phyloP scores from a whole-genome alignment of 2,888 invertebrate genomes.

The Altica lythri region DNA sequence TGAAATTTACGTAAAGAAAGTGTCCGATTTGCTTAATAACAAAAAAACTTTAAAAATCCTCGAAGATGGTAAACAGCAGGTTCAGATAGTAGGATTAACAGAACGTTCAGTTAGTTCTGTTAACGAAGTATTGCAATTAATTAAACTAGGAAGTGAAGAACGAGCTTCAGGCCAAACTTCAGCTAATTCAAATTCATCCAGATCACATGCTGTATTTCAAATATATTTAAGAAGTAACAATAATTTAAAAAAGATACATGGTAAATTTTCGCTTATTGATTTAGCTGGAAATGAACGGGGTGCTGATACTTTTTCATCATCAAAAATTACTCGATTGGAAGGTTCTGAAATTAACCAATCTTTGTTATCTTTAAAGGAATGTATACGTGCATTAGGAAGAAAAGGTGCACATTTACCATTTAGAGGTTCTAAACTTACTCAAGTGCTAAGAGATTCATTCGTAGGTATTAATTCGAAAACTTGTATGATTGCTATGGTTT shows the following conservation, averaged over 20 bases:
- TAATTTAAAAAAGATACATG: constrained; percentile 79
- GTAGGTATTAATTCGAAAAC: constrained; percentile 97
- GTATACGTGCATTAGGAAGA: constrained; percentile 92
- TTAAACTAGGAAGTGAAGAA: constrained; percentile 85
- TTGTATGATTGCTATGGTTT: constrained; percentile 99
- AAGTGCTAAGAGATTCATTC: constrained; percentile 92
- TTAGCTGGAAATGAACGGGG: constrained; percentile 97
- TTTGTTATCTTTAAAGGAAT: constrained; percentile 96
- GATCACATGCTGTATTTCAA: constrained; percentile 99
- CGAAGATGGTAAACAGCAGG: constrained; percentile 97
- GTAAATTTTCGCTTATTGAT: constrained; percentile 98
- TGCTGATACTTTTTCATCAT: constrained; percentile 95
- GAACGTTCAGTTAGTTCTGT: constrained; percentile 89
- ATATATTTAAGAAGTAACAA: constrained; percentile 78
- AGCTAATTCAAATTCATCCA: constrained; percentile 96
- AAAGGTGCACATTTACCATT: constrained; percentile 97
- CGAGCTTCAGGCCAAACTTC: constrained; percentile 97
- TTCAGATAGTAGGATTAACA: constrained; percentile 94
- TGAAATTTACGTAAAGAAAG: constrained; percentile 99
- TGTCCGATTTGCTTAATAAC: constrained; percentile 85
- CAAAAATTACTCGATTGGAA: constrained; percentile 92
- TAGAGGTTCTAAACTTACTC: constrained; percentile 94
- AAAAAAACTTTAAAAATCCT: constrained; percentile 92
- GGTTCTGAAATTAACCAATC: constrained; percentile 97
- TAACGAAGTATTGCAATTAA: constrained; percentile 90